phyloP scores from a whole-genome alignment of 2,888 invertebrate species.

The Heteropelma amictum region DNA sequence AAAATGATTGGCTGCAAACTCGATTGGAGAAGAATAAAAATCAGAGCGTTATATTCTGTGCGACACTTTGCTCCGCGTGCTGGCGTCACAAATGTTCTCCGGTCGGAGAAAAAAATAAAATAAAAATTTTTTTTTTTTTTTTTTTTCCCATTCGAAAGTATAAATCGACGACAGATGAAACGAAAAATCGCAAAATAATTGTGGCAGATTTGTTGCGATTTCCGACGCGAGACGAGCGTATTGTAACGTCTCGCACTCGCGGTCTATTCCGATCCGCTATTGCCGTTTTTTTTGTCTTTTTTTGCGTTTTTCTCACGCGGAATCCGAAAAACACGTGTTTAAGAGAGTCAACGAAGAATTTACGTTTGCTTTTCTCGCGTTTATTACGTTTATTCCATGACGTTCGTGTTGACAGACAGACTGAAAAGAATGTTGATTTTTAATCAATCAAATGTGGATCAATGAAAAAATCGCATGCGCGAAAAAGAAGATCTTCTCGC shows the following conservation, averaged over 20 bases:
- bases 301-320: no score
- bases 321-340: background rate
- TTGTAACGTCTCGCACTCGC: background rate
- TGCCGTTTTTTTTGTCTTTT: no score
- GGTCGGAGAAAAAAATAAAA: background rate
- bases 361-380: background rate
- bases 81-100: background rate
- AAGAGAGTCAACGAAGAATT: background rate
- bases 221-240: background rate
- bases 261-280: no score
- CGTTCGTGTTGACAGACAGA: slow-evolving; percentile 1
- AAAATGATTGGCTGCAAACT: slow-evolving; percentile 6
- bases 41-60: no score
- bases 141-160: no score
- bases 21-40: no score
- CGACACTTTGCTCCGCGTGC: slow-evolving; percentile 17
- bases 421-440: background rate
- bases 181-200: background rate
- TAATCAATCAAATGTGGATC: background rate
- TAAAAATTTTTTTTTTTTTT: background rate
- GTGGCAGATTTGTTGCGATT: background rate
- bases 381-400: slow-evolving; percentile 37
- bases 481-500: slow-evolving; percentile 3
- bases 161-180: background rate
- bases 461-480: background rate